phyloP scores from a whole-genome alignment of 2,888 invertebrate genomes.

The Pseudanteris insignis region DNA sequence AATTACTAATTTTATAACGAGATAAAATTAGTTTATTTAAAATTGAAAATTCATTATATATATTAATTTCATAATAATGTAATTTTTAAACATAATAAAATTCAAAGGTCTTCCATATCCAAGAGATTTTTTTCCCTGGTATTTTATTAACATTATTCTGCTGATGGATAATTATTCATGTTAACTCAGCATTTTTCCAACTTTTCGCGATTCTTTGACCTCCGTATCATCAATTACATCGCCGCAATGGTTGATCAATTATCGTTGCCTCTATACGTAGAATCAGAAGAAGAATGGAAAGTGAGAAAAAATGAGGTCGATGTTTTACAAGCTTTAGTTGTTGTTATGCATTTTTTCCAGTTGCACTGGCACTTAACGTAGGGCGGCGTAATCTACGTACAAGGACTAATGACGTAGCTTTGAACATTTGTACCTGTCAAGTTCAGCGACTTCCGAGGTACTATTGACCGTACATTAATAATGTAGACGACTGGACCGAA shows the following conservation, averaged over 20 bases:
- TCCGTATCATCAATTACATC: too few relatives aligned
- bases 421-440: conserved; percentile 63
- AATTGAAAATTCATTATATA: too few relatives aligned
- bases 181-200: too few relatives aligned
- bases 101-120: too few relatives aligned
- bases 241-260: conserved; percentile 2
- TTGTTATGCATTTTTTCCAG: conserved; percentile 19
- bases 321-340: conserved; percentile 18
- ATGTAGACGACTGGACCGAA: conserved; percentile 51
- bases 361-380: conserved; percentile 11
- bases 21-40: too few relatives aligned
- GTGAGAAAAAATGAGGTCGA: conserved; percentile 7
- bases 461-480: conserved; percentile 64
- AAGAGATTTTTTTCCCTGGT: too few relatives aligned
- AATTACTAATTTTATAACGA: too few relatives aligned
- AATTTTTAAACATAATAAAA: too few relatives aligned
- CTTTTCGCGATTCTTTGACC: too few relatives aligned
- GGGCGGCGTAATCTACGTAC: conserved; percentile 47
- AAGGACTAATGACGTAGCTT: conserved; percentile 60
- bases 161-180: background rate
- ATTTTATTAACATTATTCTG: too few relatives aligned
- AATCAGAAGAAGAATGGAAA: conserved; percentile 1
- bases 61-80: too few relatives aligned
- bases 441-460: conserved; percentile 58
- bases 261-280: background rate